Conservation (phyloP, 2,113 vertebrate genomes). For the Carlito syrichta region DNA sequence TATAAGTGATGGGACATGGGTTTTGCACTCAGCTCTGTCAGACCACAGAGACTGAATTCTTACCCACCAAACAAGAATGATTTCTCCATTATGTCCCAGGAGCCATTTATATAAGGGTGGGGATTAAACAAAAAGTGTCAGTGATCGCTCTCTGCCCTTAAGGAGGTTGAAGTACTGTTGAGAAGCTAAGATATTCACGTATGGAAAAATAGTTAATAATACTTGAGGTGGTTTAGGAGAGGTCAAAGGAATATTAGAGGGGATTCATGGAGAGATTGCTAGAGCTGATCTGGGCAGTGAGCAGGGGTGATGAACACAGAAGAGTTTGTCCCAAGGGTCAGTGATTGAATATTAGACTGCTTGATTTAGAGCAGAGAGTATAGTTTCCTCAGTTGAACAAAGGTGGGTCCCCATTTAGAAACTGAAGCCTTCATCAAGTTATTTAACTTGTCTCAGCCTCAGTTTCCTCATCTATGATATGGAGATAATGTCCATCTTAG, state of each 20-base stretch:
- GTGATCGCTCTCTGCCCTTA: not conserved
- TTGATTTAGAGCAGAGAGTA: not conserved
- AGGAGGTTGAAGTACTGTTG: not conserved
- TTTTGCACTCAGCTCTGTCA: not conserved
- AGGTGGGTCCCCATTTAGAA: not conserved
- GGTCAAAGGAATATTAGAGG: not conserved
- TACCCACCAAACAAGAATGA: not conserved
- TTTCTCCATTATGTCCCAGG: not conserved
- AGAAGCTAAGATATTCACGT: not conserved
- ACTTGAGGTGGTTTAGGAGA: not conserved
- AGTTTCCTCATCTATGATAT: not conserved
- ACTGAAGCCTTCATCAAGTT: not conserved
- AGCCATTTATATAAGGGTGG: not conserved
- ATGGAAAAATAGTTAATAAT: not conserved
- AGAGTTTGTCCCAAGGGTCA: not conserved
- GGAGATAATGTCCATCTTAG: not conserved
- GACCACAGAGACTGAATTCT: not conserved
- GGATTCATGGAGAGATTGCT: not conserved
- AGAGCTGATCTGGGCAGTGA: not conserved
- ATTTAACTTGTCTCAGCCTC: not conserved
- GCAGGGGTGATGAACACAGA: not conserved
- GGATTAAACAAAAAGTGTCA: not conserved
- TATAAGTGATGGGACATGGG: not conserved
- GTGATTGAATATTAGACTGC: not conserved
- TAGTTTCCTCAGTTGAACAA: not conserved